These are phyloP conservation scores for Podilymbus podiceps DNA, from an alignment of 2,113 vertebrate genomes.

Conservation along the genomic window DNA sequence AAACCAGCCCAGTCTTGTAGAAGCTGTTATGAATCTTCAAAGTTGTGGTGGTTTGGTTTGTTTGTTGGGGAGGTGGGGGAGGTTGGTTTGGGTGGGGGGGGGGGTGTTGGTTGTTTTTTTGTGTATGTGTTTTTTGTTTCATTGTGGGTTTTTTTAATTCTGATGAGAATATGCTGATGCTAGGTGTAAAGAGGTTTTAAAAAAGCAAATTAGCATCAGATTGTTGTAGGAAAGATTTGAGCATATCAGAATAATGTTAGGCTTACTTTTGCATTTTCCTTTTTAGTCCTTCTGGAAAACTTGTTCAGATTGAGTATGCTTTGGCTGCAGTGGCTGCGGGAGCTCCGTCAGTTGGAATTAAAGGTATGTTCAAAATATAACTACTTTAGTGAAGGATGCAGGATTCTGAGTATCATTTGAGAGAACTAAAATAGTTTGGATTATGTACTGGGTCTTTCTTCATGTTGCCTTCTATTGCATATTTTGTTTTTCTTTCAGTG, in stretches of 20 bases:
- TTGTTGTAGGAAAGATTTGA: neutral
- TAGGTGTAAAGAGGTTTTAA: neutral
- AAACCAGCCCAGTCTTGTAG: neutral
- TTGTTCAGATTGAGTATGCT: constrained; percentile 99
- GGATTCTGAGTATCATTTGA: neutral
- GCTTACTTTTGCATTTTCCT: neutral
- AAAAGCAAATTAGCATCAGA: neutral
- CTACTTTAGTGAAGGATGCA: neutral
- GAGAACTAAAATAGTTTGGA: neutral
- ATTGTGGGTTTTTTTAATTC: neutral
- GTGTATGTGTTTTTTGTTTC: neutral
- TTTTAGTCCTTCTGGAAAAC: constrained; percentile 93
- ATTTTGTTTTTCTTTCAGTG: neutral
- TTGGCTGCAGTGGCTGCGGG: constrained; percentile 97
- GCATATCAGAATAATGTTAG: neutral
- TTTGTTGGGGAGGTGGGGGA: too few relatives aligned
- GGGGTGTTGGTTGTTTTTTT: neutral
- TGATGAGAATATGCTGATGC: neutral
- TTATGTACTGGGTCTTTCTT: neutral
- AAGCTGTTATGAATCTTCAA: neutral
- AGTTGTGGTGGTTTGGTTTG: neutral
- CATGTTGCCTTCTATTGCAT: neutral
- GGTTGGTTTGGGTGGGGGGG: too few relatives aligned
- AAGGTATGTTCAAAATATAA: constrained; percentile 79
- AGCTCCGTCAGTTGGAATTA: constrained; percentile 97